phyloP scores from a whole-genome alignment of 1,140 invertebrate species.

The Drosophila persimilis region DNA sequence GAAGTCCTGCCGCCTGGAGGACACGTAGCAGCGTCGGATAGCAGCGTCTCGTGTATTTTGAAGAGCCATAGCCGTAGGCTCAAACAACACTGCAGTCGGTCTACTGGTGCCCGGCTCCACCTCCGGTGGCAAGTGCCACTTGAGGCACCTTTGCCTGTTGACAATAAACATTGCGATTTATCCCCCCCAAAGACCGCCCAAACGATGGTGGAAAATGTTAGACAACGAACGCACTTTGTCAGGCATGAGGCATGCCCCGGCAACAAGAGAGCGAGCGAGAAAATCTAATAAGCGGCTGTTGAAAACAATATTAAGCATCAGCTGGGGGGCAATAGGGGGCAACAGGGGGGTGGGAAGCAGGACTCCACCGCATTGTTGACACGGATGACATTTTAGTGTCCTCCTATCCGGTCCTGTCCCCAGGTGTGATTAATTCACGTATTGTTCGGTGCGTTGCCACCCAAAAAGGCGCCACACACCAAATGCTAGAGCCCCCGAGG shows the following conservation, averaged over 20 bases:
- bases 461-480: neutral
- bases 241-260: neutral
- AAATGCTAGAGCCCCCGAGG: too few species aligned
- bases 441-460: slow-evolving; percentile 45
- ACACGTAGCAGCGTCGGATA: slow-evolving; percentile 18
- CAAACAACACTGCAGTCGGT: slow-evolving; percentile 23
- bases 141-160: slow-evolving; percentile 73
- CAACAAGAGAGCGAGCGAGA: neutral
- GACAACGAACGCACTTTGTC: slow-evolving; percentile 57
- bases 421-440: slow-evolving; percentile 76
- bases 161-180: slow-evolving; percentile 77
- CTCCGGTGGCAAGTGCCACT: slow-evolving; percentile 55
- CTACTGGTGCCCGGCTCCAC: neutral
- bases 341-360: neutral
- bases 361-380: slow-evolving; percentile 62
- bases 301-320: slow-evolving; percentile 68
- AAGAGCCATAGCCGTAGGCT: slow-evolving; percentile 40
- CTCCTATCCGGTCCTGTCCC: slow-evolving; percentile 31
- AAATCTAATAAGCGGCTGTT: slow-evolving; percentile 71
- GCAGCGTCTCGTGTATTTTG: slow-evolving; percentile 12
- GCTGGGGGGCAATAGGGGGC: slow-evolving; percentile 1
- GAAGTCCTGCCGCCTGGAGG: slow-evolving; percentile 12
- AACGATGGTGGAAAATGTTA: slow-evolving; percentile 29
- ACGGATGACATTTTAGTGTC: slow-evolving; percentile 67
- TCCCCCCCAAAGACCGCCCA: neutral